Evolutionary conservation across 35 echinoderm and acorn worm genomes (phyloP), one percentile per base, ranked within the genome.

Genomic region (Diadema setosum): DNA sequence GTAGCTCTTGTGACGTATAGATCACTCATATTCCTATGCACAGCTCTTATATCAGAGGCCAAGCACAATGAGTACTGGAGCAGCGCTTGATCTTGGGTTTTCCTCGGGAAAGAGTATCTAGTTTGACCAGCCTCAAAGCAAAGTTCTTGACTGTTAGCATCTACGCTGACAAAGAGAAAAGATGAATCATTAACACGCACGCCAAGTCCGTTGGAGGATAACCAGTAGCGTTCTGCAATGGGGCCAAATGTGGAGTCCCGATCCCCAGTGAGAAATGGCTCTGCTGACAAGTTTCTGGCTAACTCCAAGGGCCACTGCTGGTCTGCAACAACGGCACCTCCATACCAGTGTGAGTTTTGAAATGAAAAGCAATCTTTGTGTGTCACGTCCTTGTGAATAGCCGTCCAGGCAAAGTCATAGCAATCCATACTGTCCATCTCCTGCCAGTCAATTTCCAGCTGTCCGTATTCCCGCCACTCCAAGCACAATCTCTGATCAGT

Each of bases 241-340:
- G 96, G 94, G n/a, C 96, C 96, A 82, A 92, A 99, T 20, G 50
- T 46, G 31, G 43, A 83, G 23, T 29, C 29, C 11, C 81, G 59
- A 80, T 95, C 82, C 16, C 74, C 85, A 3, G 89, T 86, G 18
- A 95, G 25, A 56, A 88, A 99, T 18, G 96, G 90, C 18, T 86
- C 67, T 82, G 87, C 84, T 27, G 93, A 55, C 31, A 86, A 18
- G 37, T 94, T 83, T 46, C 69, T 61, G 48, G 90, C 88, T n/a
- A n/a, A n/a, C 61, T 99, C 96, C 2, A 99, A 17, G 15, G 96
- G 96, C 96, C 96, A 99, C 27, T 87, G 82, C 58, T 95, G 93
- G 40, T 95, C 50, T 17, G 70, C 39, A n/a, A 91, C 60, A 60
- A 90, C 96, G 56, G 85, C 89, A 5, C 96, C 93, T 9, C 96